A percentile compares a stretch with the other conserved stretches of the same genome.
Evolutionary conservation across 2,797 vertebrate species (phyloP).

Genomic region (Anisognathus igniventris): DNA sequence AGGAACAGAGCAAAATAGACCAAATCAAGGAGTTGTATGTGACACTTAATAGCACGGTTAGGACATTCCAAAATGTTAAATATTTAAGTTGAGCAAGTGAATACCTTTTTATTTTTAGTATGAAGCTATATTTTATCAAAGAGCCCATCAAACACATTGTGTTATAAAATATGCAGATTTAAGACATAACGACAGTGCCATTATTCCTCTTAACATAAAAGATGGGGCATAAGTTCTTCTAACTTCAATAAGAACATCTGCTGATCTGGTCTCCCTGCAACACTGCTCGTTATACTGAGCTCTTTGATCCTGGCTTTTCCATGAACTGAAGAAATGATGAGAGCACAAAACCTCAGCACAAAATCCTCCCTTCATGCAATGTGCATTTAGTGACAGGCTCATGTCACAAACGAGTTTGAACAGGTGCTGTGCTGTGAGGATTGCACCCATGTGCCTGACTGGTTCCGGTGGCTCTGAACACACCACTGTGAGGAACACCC

Average conservation of each 20-base stretch:
- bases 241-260: neutral
- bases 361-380: neutral
- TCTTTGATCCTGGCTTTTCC: neutral
- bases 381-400: neutral
- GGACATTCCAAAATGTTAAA: neutral
- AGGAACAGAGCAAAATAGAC: neutral
- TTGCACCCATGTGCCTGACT: rapidly evolving
- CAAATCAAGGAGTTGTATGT: neutral
- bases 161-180: neutral
- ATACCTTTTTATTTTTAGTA: neutral
- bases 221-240: neutral
- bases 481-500: neutral
- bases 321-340: neutral
- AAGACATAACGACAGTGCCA: neutral
- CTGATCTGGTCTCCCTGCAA: neutral
- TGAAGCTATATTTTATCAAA: neutral
- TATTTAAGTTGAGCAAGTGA: neutral
- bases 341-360: neutral
- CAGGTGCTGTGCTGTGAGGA: rapidly evolving
- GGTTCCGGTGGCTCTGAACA: neutral
- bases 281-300: neutral
- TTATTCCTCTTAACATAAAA: neutral
- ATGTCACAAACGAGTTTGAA: neutral
- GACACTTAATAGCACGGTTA: neutral
- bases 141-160: neutral